A percentile compares a stretch with the other conserved stretches of the same genome.
phyloP scores from a whole-genome alignment of 2,797 vertebrate genomes.

The Cephalopachus bancanus region DNA sequence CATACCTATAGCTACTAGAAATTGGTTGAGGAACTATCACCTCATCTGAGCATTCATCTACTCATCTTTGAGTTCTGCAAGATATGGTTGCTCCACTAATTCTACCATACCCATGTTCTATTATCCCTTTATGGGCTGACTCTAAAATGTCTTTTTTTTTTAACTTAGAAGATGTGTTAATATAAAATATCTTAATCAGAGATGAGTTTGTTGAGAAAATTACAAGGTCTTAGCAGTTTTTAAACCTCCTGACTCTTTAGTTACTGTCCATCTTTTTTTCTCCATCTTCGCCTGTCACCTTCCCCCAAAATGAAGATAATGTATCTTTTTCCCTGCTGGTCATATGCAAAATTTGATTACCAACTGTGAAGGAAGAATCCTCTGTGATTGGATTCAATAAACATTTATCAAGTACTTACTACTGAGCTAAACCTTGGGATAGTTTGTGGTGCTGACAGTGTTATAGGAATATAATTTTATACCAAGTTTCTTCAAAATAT shows the following conservation, averaged over 20 bases:
- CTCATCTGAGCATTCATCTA: background rate
- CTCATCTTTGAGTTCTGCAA: background rate
- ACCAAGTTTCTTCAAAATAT: conserved; percentile 3
- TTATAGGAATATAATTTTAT: background rate
- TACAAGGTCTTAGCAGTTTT: background rate
- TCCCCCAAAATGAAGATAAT: background rate
- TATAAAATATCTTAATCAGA: conserved; percentile 1
- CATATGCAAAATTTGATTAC: background rate
- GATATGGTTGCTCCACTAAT: background rate
- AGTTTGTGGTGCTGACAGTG: background rate
- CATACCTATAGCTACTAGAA: background rate
- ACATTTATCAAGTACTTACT: background rate
- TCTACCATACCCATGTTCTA: background rate
- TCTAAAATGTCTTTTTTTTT: background rate
- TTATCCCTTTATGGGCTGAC: background rate
- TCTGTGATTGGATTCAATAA: background rate
- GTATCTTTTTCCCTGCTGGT: background rate
- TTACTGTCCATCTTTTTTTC: background rate
- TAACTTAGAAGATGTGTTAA: too few species aligned
- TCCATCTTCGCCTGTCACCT: background rate
- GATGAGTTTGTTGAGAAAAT: background rate
- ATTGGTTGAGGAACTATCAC: background rate
- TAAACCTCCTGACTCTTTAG: background rate
- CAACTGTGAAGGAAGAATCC: background rate
- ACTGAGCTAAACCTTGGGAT: background rate